phyloP scores from a whole-genome alignment of 2,888 invertebrate genomes.

The Lasioglossum pauxillum region DNA sequence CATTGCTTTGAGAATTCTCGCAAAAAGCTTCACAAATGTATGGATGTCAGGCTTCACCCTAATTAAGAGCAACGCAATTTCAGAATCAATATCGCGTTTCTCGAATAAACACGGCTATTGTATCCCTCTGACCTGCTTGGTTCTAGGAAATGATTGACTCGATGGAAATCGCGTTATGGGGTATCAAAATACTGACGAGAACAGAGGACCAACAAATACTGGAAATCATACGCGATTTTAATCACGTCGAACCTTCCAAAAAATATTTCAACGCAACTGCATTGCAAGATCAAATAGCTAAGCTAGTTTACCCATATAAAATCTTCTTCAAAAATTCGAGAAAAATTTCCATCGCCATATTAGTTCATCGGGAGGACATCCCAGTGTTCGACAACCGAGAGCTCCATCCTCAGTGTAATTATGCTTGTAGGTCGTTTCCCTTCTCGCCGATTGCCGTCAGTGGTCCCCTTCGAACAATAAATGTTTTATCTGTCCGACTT shows the following conservation, averaged over 20 bases:
- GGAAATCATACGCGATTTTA: neutral
- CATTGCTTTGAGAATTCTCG: neutral
- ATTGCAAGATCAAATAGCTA: neutral
- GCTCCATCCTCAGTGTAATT: neutral
- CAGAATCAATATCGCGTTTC: neutral
- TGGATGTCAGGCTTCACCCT: neutral
- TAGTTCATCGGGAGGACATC: neutral
- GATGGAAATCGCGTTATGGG: neutral
- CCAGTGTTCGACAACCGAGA: neutral
- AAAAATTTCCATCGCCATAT: neutral
- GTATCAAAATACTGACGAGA: neutral
- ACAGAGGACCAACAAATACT: neutral
- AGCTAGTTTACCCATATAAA: neutral
- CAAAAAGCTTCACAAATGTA: neutral
- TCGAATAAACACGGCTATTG: neutral
- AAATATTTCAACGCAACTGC: neutral
- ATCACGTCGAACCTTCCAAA: neutral
- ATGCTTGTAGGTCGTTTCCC: constrained; percentile 7
- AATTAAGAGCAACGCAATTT: neutral
- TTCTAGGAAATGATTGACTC: neutral
- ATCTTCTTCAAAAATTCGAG: neutral
- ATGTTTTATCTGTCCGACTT: constrained; percentile 40
- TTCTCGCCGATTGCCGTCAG: neutral
- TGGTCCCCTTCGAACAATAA: constrained; percentile 28
- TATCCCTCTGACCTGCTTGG: neutral